A percentile compares a stretch with the other conserved stretches of the same genome.
Conservation (phyloP, 2,888 invertebrate species). For the Siphlonurus alternatus region DNA sequence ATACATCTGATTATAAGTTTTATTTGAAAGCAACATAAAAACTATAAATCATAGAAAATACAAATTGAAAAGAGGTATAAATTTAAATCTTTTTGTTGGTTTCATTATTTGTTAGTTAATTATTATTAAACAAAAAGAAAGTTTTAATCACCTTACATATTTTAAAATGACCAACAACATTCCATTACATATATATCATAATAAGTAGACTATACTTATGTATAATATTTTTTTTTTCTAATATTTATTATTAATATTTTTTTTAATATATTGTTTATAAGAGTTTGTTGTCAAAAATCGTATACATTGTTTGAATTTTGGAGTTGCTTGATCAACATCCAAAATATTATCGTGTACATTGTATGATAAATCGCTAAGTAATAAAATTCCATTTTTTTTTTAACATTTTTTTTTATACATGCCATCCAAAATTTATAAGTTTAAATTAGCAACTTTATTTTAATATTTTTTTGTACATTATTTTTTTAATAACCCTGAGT, state of each 20-base stretch:
- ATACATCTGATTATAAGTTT: too few species aligned
- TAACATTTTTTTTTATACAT: not conserved
- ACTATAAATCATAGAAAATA: too few species aligned
- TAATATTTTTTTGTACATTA: not conserved
- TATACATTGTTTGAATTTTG: slow-evolving; percentile 9
- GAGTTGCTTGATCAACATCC: not conserved
- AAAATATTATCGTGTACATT: slow-evolving; percentile 1
- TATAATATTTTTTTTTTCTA: not conserved
- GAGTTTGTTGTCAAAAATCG: slow-evolving; percentile 8
- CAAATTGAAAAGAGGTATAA: too few species aligned
- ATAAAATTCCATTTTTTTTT: not conserved
- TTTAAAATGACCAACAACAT: too few species aligned
- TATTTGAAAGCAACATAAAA: too few species aligned
- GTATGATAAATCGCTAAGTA: not conserved
- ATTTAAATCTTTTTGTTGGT: too few species aligned
- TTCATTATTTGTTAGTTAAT: too few species aligned
- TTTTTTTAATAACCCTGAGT: too few species aligned
- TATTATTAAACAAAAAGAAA: too few species aligned
- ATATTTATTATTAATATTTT: not conserved
- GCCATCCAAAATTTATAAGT: not conserved
- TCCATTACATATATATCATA: not conserved
- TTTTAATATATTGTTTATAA: not conserved
- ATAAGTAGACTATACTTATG: not conserved
- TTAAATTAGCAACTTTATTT: too few species aligned
- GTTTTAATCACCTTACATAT: too few species aligned